Evolutionary conservation across 2,113 vertebrate genomes (phyloP).

Genomic region (Micronycteris hirsuta): DNA sequence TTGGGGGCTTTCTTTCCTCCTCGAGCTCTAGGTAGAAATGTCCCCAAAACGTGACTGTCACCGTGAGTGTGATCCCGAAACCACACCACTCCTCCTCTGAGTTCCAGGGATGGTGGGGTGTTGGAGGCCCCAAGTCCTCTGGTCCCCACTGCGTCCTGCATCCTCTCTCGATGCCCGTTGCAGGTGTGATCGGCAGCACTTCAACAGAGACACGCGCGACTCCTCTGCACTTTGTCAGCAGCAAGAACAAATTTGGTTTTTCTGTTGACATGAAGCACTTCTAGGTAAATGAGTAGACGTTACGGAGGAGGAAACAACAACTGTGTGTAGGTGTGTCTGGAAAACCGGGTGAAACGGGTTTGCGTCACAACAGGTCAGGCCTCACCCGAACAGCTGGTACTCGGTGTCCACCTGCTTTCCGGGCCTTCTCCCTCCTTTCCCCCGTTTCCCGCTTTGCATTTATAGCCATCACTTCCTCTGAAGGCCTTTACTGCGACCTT

Average conservation of each 20-base stretch:
- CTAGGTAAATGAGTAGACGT: background rate
- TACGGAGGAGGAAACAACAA: background rate
- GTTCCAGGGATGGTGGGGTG: background rate
- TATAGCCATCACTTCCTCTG: background rate
- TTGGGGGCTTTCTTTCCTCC: background rate
- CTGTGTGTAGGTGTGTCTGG: background rate
- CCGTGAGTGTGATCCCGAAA: background rate
- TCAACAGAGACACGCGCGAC: background rate
- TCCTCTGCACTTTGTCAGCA: background rate
- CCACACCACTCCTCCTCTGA: background rate
- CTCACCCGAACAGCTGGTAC: background rate
- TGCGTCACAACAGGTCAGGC: background rate
- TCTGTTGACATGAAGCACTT: background rate
- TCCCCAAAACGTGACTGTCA: background rate
- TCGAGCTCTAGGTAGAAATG: background rate
- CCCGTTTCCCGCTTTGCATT: background rate
- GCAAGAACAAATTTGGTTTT: background rate
- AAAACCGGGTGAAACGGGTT: background rate
- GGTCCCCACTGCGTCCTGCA: background rate
- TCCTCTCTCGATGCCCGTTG: background rate
- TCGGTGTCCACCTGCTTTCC: rapidly evolving
- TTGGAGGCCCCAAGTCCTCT: background rate
- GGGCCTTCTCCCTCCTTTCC: background rate
- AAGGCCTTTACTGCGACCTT: background rate
- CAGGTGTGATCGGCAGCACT: background rate